Conservation (phyloP, 2,113 vertebrate genomes). For the Laticauda laticaudata region DNA sequence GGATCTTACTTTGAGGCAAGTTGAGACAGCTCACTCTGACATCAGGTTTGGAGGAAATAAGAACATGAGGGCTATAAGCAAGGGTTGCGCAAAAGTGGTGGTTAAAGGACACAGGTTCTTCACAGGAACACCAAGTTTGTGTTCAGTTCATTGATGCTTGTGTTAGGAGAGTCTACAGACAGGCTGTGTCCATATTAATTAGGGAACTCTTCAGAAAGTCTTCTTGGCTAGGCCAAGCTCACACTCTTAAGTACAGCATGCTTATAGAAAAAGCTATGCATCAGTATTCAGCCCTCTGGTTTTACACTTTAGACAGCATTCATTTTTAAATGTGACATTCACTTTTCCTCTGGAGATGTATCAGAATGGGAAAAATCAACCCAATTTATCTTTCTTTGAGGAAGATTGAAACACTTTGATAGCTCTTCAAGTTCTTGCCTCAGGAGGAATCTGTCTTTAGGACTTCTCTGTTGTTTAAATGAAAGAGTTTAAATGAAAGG, state of each 20-base stretch:
- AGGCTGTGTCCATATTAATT: neutral
- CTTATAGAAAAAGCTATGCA: neutral
- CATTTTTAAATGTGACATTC: neutral
- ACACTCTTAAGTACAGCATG: neutral
- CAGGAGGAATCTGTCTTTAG: neutral
- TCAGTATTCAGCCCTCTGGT: neutral
- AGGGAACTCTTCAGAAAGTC: neutral
- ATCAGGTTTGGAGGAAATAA: neutral
- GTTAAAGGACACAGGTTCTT: neutral
- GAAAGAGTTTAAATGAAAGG: neutral
- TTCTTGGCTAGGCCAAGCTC: neutral
- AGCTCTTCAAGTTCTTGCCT: neutral
- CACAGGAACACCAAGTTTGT: neutral
- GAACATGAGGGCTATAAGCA: neutral
- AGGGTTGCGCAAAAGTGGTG: neutral
- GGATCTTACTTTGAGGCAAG: neutral
- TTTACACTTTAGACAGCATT: neutral
- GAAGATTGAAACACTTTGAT: neutral
- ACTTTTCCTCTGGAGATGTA: neutral
- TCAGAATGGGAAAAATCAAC: neutral
- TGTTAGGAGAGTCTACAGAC: neutral
- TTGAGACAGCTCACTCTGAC: neutral
- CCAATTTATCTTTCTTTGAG: neutral
- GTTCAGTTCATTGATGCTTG: neutral
- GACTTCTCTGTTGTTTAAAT: neutral